Evolutionary conservation across 2,888 invertebrate genomes (phyloP), one percentile per base, ranked within the genome.

Genomic region (Notodonta dromedarius): DNA sequence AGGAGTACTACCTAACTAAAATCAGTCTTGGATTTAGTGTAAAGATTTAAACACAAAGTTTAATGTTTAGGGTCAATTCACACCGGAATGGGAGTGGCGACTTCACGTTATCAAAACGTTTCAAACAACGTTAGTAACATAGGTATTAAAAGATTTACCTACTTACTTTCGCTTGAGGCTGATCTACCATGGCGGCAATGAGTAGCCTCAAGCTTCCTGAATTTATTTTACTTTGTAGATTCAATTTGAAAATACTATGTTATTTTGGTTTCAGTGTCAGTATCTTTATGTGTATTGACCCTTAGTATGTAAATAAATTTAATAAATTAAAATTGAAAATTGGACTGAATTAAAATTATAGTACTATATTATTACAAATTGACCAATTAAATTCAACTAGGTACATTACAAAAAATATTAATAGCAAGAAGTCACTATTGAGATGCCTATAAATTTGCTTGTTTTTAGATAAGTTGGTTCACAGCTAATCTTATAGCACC

Each of bases 1-100:
- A 53, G 53, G 64, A 70, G 56, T 70, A n/a, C 35, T 39, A 56
- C 16, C 63, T 76, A 81, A 80, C 65, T 62, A 82, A 84, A 83
- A 78, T 84, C 84, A 84, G 84, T 84, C 84, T 84, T 83, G 65
- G 73, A 67, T 67, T 76, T 67, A 74, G 73, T 62, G 51, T 56
- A 58, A 42, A 50, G 14, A 6, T 52, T 9, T 54, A 39, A 40
- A 55, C 5, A n/a, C n/a, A 5, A n/a, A 46, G 6, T 5, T 13
- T 24, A 24, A 24, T 24, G 24, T 24, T 24, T 24, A 24, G 24
- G 24, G 24, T 46, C n/a, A 46, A n/a, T 46, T 13, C n/a, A n/a
- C 3, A 46, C n/a, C 46, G 11, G 4, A 5, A 42, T 42, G 42
- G 12, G 12, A 42, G 9, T 42, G 12, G 42, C 1, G 42, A 9